Base-by-base conservation (phyloP, 2,113 vertebrate genomes). In the Myotis brandtii region DNA sequence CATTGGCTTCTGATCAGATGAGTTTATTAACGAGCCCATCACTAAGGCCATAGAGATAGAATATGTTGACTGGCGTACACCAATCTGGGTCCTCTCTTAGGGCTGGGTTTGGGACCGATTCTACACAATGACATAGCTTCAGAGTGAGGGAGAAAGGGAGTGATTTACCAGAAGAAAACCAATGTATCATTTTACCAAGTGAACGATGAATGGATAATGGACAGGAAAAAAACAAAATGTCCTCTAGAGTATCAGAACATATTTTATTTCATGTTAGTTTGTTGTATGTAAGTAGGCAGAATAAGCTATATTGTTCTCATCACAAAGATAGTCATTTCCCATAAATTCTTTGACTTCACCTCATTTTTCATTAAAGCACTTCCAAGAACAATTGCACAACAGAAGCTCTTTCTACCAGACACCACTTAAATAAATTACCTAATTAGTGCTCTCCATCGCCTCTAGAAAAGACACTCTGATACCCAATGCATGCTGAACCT, bases 261-360 rank as follows among this genome's bases (percentile, higher is more conserved):
- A 80, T 43, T 54, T 92, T n/a, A 52, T 56, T 48, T 89, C 48
- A 59, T 76, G 81, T 94, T n/a, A 95, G n/a, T 80, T 80, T 88
- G 79, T 46, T 86, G 9, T 54, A 14, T 76, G 20, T 75, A 76
- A 76, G 23, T n/a, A 89, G 89, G 59, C 30, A 72, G 34, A 89
- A 30, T 83, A 43, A 92, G 12, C 17, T 79, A 66, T 72, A 79
- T 34, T 76, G 62, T 72, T 79, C 27, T 83, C 32, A 93, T 87
- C 67, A 93, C 43, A 91, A 94, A 93, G 25, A 67, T 23, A 56
- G 67, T 87, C 27, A 80, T 79, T 86, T 70, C 85, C 59, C 81
- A n/a, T 79, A 76, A 82, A 27, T 83, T 46, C 9, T 91, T 54
- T 40, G 10, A 94, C 32, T 64, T 84, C 32, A 59, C 14, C 50